Evolutionary conservation across 2,113 vertebrate genomes (phyloP).

Genomic region (Daphoenositta chrysoptera): DNA sequence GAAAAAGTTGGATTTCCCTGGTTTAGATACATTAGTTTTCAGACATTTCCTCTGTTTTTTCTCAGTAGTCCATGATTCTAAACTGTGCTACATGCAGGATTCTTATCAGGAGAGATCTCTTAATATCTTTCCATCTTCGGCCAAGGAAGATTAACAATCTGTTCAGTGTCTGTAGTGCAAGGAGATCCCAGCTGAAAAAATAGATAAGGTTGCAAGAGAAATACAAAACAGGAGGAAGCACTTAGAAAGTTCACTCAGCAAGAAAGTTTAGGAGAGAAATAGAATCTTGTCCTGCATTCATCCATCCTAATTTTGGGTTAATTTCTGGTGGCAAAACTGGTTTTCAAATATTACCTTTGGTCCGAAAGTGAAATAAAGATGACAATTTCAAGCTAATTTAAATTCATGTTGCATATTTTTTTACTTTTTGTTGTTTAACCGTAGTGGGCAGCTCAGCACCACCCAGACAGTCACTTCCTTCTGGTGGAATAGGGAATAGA

Average conservation of each 20-base stretch:
- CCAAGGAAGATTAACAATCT: background rate
- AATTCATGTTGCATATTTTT: background rate
- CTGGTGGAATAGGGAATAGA: background rate
- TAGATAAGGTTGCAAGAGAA: background rate
- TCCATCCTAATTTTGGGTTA: background rate
- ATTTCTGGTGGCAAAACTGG: background rate
- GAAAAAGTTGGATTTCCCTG: background rate
- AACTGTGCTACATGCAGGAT: background rate
- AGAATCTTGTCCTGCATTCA: background rate
- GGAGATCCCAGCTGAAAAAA: background rate
- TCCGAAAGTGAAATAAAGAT: background rate
- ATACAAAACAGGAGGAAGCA: background rate
- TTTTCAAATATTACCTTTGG: background rate
- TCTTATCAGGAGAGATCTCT: background rate
- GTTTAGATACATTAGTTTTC: background rate
- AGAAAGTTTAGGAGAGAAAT: background rate
- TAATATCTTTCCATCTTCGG: background rate
- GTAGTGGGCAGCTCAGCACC: background rate
- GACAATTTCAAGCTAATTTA: background rate
- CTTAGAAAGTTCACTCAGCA: background rate
- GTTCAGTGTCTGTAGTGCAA: background rate
- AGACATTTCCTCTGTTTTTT: background rate
- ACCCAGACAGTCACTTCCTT: accelerated
- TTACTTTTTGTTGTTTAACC: accelerated
- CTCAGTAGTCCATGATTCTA: background rate